These are phyloP conservation scores for Columba janthina DNA, from an alignment of 2,113 vertebrate species.

Conservation along the genomic window DNA sequence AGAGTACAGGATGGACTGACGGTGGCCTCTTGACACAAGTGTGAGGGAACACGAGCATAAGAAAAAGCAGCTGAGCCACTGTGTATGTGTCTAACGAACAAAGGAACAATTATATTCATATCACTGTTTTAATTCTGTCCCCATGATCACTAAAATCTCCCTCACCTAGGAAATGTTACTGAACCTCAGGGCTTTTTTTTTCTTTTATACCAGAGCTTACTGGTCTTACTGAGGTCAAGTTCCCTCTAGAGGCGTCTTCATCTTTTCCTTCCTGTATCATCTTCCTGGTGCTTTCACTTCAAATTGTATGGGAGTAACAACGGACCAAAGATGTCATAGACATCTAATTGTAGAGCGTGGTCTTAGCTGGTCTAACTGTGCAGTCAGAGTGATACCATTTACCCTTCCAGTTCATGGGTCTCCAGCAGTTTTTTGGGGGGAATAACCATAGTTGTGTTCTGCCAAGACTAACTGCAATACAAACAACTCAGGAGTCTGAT, in stretches of 20 bases:
- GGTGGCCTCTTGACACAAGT: not conserved
- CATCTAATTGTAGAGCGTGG: not conserved
- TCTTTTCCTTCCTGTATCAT: not conserved
- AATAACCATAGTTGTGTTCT: not conserved
- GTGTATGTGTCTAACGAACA: not conserved
- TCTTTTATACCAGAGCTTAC: not conserved
- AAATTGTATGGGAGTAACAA: not conserved
- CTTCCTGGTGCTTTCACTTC: not conserved
- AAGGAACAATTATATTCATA: not conserved
- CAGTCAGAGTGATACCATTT: not conserved
- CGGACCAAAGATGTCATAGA: not conserved
- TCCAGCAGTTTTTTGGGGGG: not conserved
- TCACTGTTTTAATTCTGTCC: not conserved
- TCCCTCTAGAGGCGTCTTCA: not conserved
- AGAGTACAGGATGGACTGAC: not conserved
- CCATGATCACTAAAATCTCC: not conserved
- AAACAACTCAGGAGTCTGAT: not conserved
- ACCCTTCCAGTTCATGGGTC: not conserved
- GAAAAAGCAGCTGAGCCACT: not conserved
- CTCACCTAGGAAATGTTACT: not conserved
- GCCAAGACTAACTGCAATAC: not conserved
- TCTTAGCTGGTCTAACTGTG: not conserved
- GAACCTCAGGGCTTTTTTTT: not conserved
- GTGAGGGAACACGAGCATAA: not conserved
- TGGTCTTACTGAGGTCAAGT: not conserved